Evolutionary conservation across 2,113 vertebrate species (phyloP), one percentile per base, ranked within the genome.

Genomic region (Catagonus wagneri): DNA sequence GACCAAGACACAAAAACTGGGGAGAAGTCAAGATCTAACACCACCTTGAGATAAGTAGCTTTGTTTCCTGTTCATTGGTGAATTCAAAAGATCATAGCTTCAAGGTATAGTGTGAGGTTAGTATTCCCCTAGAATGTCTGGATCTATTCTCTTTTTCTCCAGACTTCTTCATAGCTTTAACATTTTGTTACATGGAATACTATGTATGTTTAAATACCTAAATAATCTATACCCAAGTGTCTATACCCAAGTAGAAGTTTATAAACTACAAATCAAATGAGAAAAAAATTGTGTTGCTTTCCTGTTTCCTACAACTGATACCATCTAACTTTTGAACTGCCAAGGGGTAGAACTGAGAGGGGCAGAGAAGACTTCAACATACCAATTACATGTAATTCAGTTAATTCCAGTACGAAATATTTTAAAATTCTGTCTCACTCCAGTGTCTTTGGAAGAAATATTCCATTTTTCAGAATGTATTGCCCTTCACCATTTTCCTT

Each of bases 241-340:
- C 83, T 94, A 32, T 68, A 80, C 27, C 34, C 17, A 23, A 68
- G 17, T 44, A 61, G n/a, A 92, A 80, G 14, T 27, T 75, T 81
- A 34, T 54, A 61, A 89, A 68, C 54, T 85, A 52, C 54, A 86
- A 89, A 69, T 92, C 65, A 96, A 92, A 50, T 75, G 6, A 54
- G 27, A 54, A 66, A 86, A 78, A 78, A 61, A 44, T 11, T 71
- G 23, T 20, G 19, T 54, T 39, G 20, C 65, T 72, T 61, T 50
- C 54, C 61, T 63, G 29, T 85, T 34, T 94, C 16, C 54, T 23
- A 86, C 14, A 36, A 39, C 8, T 78, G 7, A 65, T 71, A 54
- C 54, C 2, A 56, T 71, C 65, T 94, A 52, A 85, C 60, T 89
- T 94, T 74, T 63, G 39, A 89, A 27, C 25, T 72, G 54, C 29